These are phyloP conservation scores for Threskiornis aethiopicus DNA, from an alignment of 2,797 vertebrate genomes.

Conservation along the genomic window DNA sequence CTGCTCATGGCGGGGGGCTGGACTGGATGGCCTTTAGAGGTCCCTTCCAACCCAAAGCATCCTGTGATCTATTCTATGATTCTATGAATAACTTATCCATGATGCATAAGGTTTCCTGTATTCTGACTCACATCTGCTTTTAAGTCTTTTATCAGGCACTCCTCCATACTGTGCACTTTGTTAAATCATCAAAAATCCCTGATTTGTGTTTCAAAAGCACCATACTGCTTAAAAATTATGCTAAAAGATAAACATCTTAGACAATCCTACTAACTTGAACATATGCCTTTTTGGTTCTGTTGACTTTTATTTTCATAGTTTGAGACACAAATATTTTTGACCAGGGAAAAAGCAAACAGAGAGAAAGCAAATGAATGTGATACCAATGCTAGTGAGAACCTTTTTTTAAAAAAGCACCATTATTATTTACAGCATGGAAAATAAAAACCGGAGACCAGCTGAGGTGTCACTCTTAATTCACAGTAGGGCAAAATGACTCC, in stretches of 20 bases:
- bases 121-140: conserved; percentile 33
- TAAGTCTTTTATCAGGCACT: conserved; percentile 13
- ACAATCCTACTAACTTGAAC: not conserved
- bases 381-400: not conserved
- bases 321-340: not conserved
- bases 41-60: not conserved
- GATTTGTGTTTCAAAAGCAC: conserved; percentile 53
- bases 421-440: conserved; percentile 1
- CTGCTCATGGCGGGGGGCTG: too few relatives aligned
- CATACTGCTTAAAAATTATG: conserved; percentile 40
- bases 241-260: not conserved
- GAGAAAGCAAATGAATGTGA: not conserved
- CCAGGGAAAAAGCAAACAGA: not conserved
- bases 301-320: not conserved
- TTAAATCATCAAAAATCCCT: conserved; percentile 7
- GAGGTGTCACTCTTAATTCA: not conserved
- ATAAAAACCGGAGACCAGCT: not conserved
- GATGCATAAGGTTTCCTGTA: conserved; percentile 6
- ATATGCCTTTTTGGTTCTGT: not conserved
- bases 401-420: not conserved
- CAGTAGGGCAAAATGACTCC: not conserved
- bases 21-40: not conserved
- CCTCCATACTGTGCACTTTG: conserved; percentile 4
- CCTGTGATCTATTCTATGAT: not conserved
- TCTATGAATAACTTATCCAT: not conserved